Percentiles rank a stretch among this genome's conserved stretches.
Conservation (phyloP, 2,797 vertebrate genomes). For the Syngnathus acus region DNA sequence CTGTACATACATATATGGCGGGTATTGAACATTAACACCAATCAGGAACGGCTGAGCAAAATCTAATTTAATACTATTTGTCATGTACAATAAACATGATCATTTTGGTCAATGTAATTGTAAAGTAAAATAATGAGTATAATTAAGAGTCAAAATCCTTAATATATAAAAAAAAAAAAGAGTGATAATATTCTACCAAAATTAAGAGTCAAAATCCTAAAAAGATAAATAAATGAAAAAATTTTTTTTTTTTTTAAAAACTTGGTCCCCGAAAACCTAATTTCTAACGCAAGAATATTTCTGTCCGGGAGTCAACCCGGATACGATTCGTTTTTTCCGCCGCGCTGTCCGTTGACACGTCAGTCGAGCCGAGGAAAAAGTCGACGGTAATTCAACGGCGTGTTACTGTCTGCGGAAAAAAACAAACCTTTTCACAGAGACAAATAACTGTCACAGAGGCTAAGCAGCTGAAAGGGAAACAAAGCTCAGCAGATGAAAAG, state of each 20-base stretch:
- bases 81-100: neutral
- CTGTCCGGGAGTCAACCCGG: neutral
- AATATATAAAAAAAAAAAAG: neutral
- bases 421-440: constrained; percentile 36
- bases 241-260: too few relatives aligned
- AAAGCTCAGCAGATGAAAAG: constrained; percentile 43
- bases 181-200: neutral
- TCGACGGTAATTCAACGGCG: constrained; percentile 34
- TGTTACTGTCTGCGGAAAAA: constrained; percentile 34
- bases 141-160: neutral
- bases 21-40: neutral
- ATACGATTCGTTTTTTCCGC: constrained; percentile 25
- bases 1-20: too few relatives aligned
- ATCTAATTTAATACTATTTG: neutral
- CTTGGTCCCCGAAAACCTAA: too few relatives aligned
- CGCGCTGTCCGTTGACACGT: constrained; percentile 23
- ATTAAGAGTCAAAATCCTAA: too few relatives aligned
- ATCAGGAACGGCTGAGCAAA: neutral
- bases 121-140: neutral
- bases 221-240: too few relatives aligned
- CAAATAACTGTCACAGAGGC: constrained; percentile 49
- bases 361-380: constrained; percentile 35
- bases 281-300: too few relatives aligned
- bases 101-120: neutral
- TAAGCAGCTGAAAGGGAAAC: constrained; percentile 40